phyloP scores from a whole-genome alignment of 2,113 vertebrate genomes.

The Stigmatopora argus region DNA sequence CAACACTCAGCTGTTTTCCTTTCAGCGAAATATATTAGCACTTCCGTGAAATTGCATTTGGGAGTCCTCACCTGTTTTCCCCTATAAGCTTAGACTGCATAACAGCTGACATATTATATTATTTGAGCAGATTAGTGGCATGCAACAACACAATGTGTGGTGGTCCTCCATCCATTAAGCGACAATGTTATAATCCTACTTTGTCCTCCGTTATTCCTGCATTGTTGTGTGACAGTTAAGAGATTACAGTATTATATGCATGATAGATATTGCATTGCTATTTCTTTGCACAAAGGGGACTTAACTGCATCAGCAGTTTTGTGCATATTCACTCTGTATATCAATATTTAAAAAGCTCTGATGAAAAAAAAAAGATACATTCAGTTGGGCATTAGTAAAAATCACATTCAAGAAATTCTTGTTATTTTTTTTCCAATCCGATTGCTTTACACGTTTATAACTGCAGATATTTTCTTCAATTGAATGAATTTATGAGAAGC shows the following conservation, averaged over 20 bases:
- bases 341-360: not conserved
- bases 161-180: slow-evolving; percentile 15
- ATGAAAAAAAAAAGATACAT: not conserved
- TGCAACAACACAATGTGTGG: slow-evolving; percentile 14
- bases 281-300: not conserved
- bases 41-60: slow-evolving; percentile 1
- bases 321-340: not conserved
- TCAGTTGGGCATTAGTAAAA: not conserved
- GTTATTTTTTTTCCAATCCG: not conserved
- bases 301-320: slow-evolving; percentile 8
- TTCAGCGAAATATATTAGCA: slow-evolving; percentile 4
- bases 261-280: not conserved
- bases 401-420: not conserved
- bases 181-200: slow-evolving; percentile 10
- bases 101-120: not conserved
- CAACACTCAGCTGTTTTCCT: not conserved
- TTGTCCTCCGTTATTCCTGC: not conserved
- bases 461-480: too few relatives aligned
- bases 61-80: slow-evolving; percentile 2
- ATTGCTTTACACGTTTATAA: not conserved
- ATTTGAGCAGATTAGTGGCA: slow-evolving; percentile 1
- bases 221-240: slow-evolving; percentile 3
- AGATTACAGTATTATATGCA: not conserved
- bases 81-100: not conserved
- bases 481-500: too few relatives aligned